phyloP scores from a whole-genome alignment of 2,888 invertebrate species.

The Dysmachus trigonus region DNA sequence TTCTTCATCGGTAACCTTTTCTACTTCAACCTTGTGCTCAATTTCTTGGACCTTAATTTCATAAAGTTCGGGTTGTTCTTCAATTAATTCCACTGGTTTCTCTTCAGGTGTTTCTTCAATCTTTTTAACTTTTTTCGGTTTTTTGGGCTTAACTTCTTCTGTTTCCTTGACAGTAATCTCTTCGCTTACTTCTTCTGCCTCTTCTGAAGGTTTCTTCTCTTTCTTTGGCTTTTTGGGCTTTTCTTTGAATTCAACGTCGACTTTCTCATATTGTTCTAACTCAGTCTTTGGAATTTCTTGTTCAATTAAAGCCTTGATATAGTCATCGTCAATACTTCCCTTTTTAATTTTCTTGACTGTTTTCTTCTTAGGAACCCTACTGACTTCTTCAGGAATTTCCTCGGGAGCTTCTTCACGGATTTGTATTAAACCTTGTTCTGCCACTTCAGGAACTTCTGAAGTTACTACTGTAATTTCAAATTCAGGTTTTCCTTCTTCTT shows the following conservation, averaged over 20 bases:
- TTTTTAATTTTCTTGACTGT: constrained; percentile 51
- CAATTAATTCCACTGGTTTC: constrained; percentile 53
- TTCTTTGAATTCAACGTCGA: constrained; percentile 55
- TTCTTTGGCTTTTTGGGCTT: constrained; percentile 42
- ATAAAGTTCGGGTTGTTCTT: constrained; percentile 44
- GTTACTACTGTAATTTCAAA: constrained; percentile 61
- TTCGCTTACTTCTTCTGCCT: not conserved
- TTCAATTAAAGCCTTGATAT: constrained; percentile 60
- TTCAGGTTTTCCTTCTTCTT: constrained; percentile 61
- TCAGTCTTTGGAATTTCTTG: constrained; percentile 63
- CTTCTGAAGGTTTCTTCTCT: constrained; percentile 8
- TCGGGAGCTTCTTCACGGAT: constrained; percentile 61
- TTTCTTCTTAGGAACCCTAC: constrained; percentile 57
- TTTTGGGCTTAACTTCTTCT: constrained; percentile 52
- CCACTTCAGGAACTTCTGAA: constrained; percentile 53
- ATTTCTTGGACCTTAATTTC: constrained; percentile 56
- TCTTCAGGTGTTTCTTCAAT: constrained; percentile 52
- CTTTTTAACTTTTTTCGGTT: constrained; percentile 57
- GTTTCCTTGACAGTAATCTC: constrained; percentile 52
- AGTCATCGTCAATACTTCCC: constrained; percentile 58
- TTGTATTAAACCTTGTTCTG: constrained; percentile 49
- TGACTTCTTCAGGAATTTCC: constrained; percentile 54
- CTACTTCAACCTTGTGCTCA: not conserved
- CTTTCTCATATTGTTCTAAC: constrained; percentile 64
- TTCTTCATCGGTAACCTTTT: constrained; percentile 52